Evolutionary conservation across 2,888 invertebrate genomes (phyloP).

Genomic region (Ischnus inquisitorius): DNA sequence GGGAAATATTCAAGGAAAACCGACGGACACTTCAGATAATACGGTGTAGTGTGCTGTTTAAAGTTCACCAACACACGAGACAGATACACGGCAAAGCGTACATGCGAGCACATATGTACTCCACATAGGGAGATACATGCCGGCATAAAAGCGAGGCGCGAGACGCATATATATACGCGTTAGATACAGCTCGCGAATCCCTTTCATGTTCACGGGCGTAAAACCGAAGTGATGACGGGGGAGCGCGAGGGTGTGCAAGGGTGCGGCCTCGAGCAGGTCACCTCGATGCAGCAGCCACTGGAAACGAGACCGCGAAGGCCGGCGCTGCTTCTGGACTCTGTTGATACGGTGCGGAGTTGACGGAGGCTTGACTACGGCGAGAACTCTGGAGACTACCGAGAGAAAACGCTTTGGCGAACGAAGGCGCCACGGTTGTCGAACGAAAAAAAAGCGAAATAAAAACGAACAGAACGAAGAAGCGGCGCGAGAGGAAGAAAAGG

Average conservation of each 20-base stretch:
- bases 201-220: conserved; percentile 50
- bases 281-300: conserved; percentile 33
- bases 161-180: conserved; percentile 15
- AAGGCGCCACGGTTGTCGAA: conserved; percentile 10
- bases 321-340: conserved; percentile 16
- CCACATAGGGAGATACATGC: background rate
- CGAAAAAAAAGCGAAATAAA: conserved; percentile 28
- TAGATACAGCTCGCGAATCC: conserved; percentile 35
- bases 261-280: conserved; percentile 45
- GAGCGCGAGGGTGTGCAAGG: conserved; percentile 21
- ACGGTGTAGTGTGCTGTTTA: conserved; percentile 10
- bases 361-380: background rate
- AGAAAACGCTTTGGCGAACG: conserved; percentile 40
- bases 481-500: background rate
- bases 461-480: conserved; percentile 1
- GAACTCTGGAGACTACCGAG: conserved; percentile 23
- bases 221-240: conserved; percentile 22
- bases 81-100: background rate
- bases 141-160: conserved; percentile 17
- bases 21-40: conserved; percentile 13
- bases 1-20: background rate
- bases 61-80: background rate
- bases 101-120: conserved; percentile 4
- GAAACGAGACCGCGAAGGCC: conserved; percentile 33
- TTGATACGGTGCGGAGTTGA: conserved; percentile 26